phyloP scores from a whole-genome alignment of 2,888 invertebrate genomes.

The Panopea generosa region DNA sequence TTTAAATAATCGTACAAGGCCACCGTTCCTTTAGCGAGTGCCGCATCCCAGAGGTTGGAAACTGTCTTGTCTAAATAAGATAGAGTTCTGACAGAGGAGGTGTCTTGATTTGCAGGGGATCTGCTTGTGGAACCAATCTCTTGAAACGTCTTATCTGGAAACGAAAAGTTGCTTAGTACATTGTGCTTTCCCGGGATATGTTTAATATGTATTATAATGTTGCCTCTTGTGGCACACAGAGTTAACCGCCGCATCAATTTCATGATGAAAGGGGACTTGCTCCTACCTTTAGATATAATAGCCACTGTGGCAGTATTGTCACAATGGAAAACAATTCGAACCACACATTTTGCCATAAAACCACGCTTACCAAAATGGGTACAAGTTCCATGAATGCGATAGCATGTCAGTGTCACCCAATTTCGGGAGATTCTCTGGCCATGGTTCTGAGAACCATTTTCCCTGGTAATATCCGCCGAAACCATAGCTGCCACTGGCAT shows the following conservation, averaged over 20 bases:
- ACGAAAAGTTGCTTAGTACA: constrained; percentile 41
- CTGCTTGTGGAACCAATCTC: constrained; percentile 24
- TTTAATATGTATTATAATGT: neutral
- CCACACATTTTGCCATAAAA: constrained; percentile 33
- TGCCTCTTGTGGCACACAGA: neutral
- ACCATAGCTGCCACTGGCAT: constrained; percentile 12
- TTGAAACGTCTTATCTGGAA: constrained; percentile 35
- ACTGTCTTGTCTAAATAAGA: neutral
- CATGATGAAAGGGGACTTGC: constrained; percentile 32
- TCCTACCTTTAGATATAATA: constrained; percentile 34
- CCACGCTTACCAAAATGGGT: constrained; percentile 27
- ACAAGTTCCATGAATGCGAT: constrained; percentile 22
- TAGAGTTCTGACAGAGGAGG: too few relatives aligned
- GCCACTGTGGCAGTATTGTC: constrained; percentile 30
- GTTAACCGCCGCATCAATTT: constrained; percentile 24
- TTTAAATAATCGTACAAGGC: neutral
- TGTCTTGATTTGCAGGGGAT: neutral
- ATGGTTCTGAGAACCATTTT: constrained; percentile 42
- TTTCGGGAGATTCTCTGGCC: constrained; percentile 22
- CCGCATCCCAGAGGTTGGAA: neutral
- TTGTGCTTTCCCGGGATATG: constrained; percentile 30
- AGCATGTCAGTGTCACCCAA: neutral
- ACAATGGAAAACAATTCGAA: constrained; percentile 29
- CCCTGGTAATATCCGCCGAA: constrained; percentile 32
- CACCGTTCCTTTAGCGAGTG: neutral